Conservation (phyloP, 2,888 invertebrate species). For the Standfussiana lucernea region DNA sequence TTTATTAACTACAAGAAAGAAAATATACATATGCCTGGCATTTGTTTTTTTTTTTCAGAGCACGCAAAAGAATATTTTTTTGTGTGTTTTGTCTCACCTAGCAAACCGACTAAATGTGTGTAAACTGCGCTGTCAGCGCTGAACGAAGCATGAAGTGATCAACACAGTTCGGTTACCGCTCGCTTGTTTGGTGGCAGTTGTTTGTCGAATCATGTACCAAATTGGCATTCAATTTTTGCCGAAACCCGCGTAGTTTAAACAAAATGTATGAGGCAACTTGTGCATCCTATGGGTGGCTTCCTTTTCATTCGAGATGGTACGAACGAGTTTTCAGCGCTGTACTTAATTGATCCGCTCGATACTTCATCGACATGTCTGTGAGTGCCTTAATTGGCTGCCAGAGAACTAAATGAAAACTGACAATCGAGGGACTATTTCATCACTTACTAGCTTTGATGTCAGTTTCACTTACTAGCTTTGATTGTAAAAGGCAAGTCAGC, state of each 20-base stretch:
- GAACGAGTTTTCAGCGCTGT: not conserved
- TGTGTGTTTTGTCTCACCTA: not conserved
- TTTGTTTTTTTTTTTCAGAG: not conserved
- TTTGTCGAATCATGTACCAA: not conserved
- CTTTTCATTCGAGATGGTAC: not conserved
- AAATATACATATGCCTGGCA: too few relatives aligned
- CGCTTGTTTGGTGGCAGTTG: not conserved
- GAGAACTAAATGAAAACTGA: conserved; percentile 27
- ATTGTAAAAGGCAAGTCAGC: not conserved
- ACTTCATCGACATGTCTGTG: not conserved
- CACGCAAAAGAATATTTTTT: too few relatives aligned
- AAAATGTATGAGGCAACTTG: not conserved
- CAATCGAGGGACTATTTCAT: not conserved
- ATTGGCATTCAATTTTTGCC: conserved; percentile 2
- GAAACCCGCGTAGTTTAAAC: not conserved
- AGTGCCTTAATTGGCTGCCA: not conserved
- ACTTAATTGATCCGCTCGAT: not conserved
- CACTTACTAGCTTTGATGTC: conserved; percentile 1
- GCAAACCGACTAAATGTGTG: not conserved
- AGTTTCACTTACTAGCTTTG: not conserved
- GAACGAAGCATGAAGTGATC: not conserved
- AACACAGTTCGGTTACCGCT: conserved; percentile 1
- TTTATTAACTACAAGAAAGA: too few relatives aligned
- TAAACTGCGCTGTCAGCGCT: too few relatives aligned
- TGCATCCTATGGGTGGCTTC: not conserved